These are phyloP conservation scores for Calyptommatus sinebrachiatus DNA, from an alignment of 2,113 vertebrate species.

Conservation along the genomic window DNA sequence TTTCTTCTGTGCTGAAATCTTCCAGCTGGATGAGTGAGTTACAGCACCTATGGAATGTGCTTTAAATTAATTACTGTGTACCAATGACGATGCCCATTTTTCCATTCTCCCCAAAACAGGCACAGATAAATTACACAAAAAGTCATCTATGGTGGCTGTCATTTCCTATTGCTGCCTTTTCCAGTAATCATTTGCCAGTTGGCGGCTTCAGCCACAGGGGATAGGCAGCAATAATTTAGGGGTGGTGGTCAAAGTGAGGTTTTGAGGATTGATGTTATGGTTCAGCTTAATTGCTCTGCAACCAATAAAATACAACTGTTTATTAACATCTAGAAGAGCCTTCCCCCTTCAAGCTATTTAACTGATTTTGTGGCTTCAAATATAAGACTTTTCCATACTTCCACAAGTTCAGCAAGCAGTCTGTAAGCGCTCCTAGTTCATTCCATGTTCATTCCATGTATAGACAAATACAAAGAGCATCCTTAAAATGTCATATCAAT, in stretches of 20 bases:
- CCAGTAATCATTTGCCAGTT: background rate
- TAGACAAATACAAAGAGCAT: too few species aligned
- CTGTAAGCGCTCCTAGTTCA: too few species aligned
- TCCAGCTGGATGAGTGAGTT: too few species aligned
- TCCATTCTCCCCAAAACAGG: background rate
- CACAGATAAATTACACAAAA: background rate
- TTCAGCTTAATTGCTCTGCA: background rate
- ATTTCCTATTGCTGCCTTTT: background rate
- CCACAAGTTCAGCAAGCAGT: too few species aligned
- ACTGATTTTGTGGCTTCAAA: conserved; percentile 13
- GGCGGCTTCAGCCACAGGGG: too few species aligned
- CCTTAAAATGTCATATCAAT: too few species aligned
- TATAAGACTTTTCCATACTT: background rate
- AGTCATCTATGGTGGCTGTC: background rate
- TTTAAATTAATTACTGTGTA: too few species aligned
- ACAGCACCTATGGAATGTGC: too few species aligned
- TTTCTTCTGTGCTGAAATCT: too few species aligned
- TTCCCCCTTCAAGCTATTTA: background rate
- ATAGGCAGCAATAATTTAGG: background rate
- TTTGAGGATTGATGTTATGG: background rate
- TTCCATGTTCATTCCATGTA: too few species aligned
- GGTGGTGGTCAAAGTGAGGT: background rate
- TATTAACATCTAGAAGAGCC: background rate
- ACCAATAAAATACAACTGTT: background rate
- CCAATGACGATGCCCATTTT: too few species aligned